Base-by-base conservation (phyloP, 2,113 vertebrate species). In the Ornithorhynchus anatinus region DNA sequence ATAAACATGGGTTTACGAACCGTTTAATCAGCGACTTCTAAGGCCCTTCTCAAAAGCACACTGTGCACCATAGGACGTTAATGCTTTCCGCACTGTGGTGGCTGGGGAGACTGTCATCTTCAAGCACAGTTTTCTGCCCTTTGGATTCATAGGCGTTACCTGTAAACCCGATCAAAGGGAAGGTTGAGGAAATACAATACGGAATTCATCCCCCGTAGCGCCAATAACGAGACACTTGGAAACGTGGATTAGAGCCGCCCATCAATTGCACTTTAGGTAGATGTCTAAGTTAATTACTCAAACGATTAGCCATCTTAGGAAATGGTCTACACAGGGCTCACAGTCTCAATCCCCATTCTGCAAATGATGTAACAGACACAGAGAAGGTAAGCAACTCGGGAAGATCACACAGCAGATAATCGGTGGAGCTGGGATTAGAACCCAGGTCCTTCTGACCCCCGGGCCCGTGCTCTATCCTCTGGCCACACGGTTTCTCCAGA, bases 151-250 rank as follows among this genome's bases (percentile, higher is more conserved):
- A 63, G 10, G 45, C 25, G 51, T 39, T 58, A 62, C 22, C 60
- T 64, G 50, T 45, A 59, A 84, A 84, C 59, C 60, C 1, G 5
- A 54, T 75, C 25, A 48, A 68, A 72, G 70, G 11, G n/a, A 56
- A 22, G 10, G 39, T 68, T 23, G 16, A 51, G 35, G 63, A 62
- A 36, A 25, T 14, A 19, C 13, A 25, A 23, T 67, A 57, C 33
- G 5, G 40, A 25, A 45, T 48, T 63, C 23, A 19, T 7, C 51
- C 13, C 52, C 17, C 47, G 45, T 31, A 62, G 36, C 10, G 51
- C 25, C 32, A 5, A 19, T 10, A 48, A 80, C 59, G 10, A 69
- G 75, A 73, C 10, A 31, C 36, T 0, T 0, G 22, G 38, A 53
- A 16, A 27, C 2, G 2, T 19, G 8, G 29, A 43, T 62, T 20